A percentile compares a stretch with the other conserved stretches of the same genome.
Conservation (phyloP, 2,888 invertebrate species). For the Spodoptera littoralis region DNA sequence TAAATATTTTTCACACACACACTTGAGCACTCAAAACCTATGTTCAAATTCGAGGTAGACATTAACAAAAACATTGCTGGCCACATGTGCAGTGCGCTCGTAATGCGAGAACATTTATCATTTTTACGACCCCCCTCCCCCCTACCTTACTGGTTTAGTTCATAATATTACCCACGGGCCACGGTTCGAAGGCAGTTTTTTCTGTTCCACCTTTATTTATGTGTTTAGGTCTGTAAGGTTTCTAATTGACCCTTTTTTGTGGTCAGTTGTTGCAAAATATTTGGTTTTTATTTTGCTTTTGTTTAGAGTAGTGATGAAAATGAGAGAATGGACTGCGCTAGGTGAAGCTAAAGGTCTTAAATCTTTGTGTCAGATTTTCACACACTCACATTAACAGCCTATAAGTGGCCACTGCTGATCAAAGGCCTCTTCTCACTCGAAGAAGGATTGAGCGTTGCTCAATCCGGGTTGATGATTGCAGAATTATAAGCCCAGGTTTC, state of each 20-base stretch:
- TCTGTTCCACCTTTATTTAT: constrained; percentile 42
- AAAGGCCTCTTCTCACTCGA: too few species aligned
- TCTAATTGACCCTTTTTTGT: constrained; percentile 34
- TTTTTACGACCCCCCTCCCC: constrained; percentile 57
- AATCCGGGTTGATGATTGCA: too few species aligned
- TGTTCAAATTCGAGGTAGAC: constrained; percentile 54
- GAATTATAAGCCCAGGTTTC: too few species aligned
- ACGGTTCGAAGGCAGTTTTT: constrained; percentile 34
- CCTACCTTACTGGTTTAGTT: constrained; percentile 53
- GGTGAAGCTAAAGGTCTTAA: too few species aligned
- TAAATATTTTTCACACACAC: constrained; percentile 13
- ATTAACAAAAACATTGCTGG: constrained; percentile 59
- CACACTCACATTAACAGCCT: too few species aligned
- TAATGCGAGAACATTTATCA: constrained; percentile 64
- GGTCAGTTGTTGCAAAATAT: constrained; percentile 2
- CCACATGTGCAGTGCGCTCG: constrained; percentile 57
- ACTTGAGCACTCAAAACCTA: constrained; percentile 47
- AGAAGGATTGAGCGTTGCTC: too few species aligned
- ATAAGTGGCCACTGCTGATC: too few species aligned
- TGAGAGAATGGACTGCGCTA: too few species aligned
- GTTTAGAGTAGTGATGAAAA: not conserved
- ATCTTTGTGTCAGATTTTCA: too few species aligned
- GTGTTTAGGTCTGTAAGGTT: constrained; percentile 22
- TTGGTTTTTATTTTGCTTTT: not conserved
- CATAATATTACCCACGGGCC: constrained; percentile 54